Percentiles rank a stretch among this genome's conserved stretches.
Conservation (phyloP, 1,140 invertebrate species). For the Leptinotarsa undecemlineata region DNA sequence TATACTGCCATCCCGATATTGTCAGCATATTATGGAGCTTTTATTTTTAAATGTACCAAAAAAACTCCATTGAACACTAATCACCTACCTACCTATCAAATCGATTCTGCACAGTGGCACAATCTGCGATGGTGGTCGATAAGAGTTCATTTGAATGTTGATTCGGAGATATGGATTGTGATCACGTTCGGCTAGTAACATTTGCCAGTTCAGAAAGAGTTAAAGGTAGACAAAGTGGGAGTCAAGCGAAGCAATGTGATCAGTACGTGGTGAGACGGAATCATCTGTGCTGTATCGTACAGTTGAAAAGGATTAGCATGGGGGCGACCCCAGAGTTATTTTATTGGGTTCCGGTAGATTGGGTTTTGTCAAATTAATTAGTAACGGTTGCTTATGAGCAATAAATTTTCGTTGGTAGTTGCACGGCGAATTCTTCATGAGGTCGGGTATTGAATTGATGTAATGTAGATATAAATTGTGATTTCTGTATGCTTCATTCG, state of each 20-base stretch:
- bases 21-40: too few species aligned
- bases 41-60: too few species aligned
- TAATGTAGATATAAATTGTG: too few species aligned
- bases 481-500: too few species aligned
- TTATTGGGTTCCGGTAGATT: slow-evolving; percentile 16
- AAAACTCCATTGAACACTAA: too few species aligned
- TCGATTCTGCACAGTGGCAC: background rate
- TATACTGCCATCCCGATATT: too few species aligned
- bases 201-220: background rate
- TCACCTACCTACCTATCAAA: too few species aligned
- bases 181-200: slow-evolving; percentile 1
- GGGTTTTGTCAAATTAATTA: slow-evolving; percentile 23
- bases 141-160: slow-evolving; percentile 10
- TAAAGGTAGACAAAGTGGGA: background rate
- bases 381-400: slow-evolving; percentile 2
- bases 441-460: background rate
- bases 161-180: slow-evolving; percentile 7
- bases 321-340: background rate
- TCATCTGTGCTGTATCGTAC: background rate
- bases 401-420: slow-evolving; percentile 2
- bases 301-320: background rate
- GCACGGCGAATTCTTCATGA: background rate
- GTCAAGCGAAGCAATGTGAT: background rate
- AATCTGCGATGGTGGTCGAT: slow-evolving; percentile 8
- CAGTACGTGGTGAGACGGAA: background rate